These are phyloP conservation scores for Fissipunctia ypsillon DNA, from an alignment of 2,888 invertebrate genomes.

Conservation along the genomic window DNA sequence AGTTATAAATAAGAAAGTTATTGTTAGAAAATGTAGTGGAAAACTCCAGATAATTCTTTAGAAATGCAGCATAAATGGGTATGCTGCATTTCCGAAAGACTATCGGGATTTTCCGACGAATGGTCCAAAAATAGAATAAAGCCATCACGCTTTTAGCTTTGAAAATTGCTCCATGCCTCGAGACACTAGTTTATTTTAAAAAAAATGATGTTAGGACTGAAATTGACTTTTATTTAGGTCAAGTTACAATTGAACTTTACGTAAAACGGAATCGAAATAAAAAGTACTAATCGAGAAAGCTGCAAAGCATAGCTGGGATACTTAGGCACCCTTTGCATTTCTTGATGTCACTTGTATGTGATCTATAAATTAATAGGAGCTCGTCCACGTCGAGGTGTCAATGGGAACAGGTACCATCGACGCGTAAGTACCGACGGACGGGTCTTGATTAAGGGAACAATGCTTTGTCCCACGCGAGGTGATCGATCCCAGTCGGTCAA, in stretches of 20 bases:
- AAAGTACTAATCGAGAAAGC: slow-evolving; percentile 19
- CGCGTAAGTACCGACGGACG: slow-evolving; percentile 51
- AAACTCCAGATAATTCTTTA: background rate
- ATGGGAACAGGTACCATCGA: slow-evolving; percentile 66
- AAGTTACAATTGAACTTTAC: background rate
- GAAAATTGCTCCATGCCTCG: background rate
- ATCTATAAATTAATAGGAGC: slow-evolving; percentile 21
- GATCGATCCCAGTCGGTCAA: slow-evolving; percentile 57
- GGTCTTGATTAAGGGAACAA: slow-evolving; percentile 71
- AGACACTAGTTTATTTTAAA: slow-evolving; percentile 12
- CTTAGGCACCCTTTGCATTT: background rate
- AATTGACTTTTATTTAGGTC: slow-evolving; percentile 26
- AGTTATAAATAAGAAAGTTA: background rate
- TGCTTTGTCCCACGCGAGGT: slow-evolving; percentile 58
- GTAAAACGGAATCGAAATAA: background rate
- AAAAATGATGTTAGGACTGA: slow-evolving; percentile 10
- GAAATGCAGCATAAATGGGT: slow-evolving; percentile 14
- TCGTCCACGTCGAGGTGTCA: slow-evolving; percentile 53
- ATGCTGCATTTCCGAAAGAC: background rate
- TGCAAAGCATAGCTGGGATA: background rate
- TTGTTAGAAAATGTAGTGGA: background rate
- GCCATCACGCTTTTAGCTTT: background rate
- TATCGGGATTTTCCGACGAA: background rate
- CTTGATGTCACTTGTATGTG: slow-evolving; percentile 4
- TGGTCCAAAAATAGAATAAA: background rate